Conservation (phyloP, 2,113 vertebrate species). For the Lycocorax pyrrhopterus region DNA sequence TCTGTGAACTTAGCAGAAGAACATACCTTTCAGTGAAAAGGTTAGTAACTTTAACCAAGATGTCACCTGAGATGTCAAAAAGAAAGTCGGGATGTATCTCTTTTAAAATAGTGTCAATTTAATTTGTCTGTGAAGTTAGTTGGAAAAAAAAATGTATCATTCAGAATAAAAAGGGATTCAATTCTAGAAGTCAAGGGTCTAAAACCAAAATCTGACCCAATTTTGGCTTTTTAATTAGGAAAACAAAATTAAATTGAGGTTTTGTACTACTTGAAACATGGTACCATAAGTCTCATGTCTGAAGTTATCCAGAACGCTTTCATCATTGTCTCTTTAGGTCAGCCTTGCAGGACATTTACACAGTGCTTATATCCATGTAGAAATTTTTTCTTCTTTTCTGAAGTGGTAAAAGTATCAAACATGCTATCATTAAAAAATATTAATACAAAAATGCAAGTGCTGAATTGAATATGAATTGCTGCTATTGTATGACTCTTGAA, state of each 20-base stretch:
- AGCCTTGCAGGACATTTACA: neutral
- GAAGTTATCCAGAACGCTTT: neutral
- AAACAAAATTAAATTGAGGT: neutral
- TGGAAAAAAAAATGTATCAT: neutral
- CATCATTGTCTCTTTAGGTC: neutral
- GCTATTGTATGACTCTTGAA: neutral
- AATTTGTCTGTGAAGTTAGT: neutral
- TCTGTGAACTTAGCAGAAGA: neutral
- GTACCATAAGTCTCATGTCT: neutral
- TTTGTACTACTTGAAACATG: neutral
- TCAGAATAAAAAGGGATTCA: neutral
- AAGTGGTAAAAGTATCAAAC: neutral
- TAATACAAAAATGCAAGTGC: neutral
- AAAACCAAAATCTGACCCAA: neutral
- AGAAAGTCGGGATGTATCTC: neutral
- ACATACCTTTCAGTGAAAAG: neutral
- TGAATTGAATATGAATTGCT: neutral
- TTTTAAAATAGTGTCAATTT: neutral
- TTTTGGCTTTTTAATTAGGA: neutral
- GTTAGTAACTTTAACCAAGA: neutral
- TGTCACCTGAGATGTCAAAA: neutral
- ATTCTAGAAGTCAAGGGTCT: neutral
- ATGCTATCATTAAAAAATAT: neutral
- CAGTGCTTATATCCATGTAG: neutral
- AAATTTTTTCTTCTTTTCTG: neutral